Base-by-base conservation (phyloP, 2,113 vertebrate genomes). In the Macquaria australasica region DNA sequence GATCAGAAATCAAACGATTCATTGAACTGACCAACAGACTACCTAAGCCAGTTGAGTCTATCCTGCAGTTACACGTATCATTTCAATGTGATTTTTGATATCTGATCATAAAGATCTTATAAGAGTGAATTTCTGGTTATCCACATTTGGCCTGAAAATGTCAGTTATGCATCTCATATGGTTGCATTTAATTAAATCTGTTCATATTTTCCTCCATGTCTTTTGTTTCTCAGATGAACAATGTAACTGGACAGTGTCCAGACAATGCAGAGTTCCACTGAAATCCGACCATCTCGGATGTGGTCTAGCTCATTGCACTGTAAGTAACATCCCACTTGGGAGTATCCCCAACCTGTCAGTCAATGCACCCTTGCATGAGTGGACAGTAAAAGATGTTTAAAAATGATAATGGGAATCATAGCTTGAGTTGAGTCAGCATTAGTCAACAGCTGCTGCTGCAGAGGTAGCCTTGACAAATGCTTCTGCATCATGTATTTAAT, bases 201-300 rank as follows among this genome's bases (percentile, higher is more conserved):
- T 67, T 83, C 78, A 88, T 85, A 84, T 91, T 90, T 89, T 87
- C 62, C 71, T 77, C 59, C 63, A 72, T 77, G 59, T 68, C 28
- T 77, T 82, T 71, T 86, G 79, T 88, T 82, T 77, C 48, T 86
- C 78, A 79, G 76, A 89, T 81, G 80, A 91, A 91, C 79, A 89
- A 84, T 70, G 85, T 45, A 68, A 78, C 77, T 91, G 84, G 88
- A 89, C 41, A 69, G 20, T 80, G 71, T 88, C 82, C 88, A 92
- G 73, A 79, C 56, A 71, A 75, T 66, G 71, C 45, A 31, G 23
- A 75, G 60, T 73, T 90, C 69, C 53, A 55, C 59, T 84, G 78
- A 86, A 91, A 88, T 70, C 55, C 31, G 4, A 78, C 64, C 56
- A 66, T 69, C 51, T 82, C 76, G 67, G 87, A 90, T 91, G 88